phyloP scores from a whole-genome alignment of 1,140 invertebrate genomes.

The Lordiphosa stackelbergi region DNA sequence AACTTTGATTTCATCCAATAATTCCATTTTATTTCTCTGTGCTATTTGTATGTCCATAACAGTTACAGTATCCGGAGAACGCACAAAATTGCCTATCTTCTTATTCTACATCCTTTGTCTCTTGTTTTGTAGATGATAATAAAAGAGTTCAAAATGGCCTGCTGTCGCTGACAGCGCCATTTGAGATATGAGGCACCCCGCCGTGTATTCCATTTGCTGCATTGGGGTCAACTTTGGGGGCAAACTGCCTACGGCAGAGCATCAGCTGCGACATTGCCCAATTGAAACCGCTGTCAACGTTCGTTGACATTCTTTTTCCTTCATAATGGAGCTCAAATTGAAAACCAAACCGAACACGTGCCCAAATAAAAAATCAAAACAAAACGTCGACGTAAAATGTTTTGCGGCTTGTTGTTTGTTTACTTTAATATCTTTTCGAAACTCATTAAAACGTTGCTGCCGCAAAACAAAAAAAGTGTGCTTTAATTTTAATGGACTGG shows the following conservation, averaged over 20 bases:
- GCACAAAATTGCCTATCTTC: slow-evolving; percentile 45
- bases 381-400: slow-evolving; percentile 39
- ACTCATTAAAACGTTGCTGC: slow-evolving; percentile 55
- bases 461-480: slow-evolving; percentile 56
- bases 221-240: slow-evolving; percentile 41
- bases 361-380: slow-evolving; percentile 35
- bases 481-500: slow-evolving; percentile 71
- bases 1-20: too few relatives aligned
- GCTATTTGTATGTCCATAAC: too few relatives aligned
- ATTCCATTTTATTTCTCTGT: too few relatives aligned
- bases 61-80: not conserved
- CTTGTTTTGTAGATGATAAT: slow-evolving; percentile 9
- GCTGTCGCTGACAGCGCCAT: slow-evolving; percentile 39
- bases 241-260: slow-evolving; percentile 25
- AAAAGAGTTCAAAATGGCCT: slow-evolving; percentile 15
- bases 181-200: slow-evolving; percentile 26
- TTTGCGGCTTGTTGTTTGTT: slow-evolving; percentile 29
- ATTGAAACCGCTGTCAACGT: slow-evolving; percentile 24
- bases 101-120: slow-evolving; percentile 10
- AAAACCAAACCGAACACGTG: slow-evolving; percentile 46
- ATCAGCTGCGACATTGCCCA: slow-evolving; percentile 44
- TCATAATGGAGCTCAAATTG: slow-evolving; percentile 40
- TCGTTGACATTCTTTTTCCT: slow-evolving; percentile 13
- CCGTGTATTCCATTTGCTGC: slow-evolving; percentile 33
- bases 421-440: slow-evolving; percentile 45